These are phyloP conservation scores for Cyphomyrus plagiostoma DNA, from an alignment of 2,113 vertebrate species.

Conservation along the genomic window DNA sequence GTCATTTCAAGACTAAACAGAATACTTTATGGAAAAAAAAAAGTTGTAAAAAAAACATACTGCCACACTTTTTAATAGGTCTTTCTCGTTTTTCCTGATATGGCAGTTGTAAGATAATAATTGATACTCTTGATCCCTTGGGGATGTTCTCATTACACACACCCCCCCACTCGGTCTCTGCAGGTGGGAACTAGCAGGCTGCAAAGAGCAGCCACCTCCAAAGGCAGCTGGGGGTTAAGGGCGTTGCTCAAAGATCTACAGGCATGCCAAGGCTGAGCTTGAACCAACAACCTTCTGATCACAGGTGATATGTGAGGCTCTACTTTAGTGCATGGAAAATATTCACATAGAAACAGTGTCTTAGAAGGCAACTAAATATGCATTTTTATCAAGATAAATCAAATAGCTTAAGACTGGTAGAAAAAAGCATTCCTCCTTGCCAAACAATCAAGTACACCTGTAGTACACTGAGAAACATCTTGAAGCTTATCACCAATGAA, in stretches of 20 bases:
- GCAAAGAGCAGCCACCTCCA: too few species aligned
- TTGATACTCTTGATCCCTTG: too few species aligned
- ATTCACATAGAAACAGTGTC: not conserved
- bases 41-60: not conserved
- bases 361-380: not conserved
- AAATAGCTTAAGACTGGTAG: not conserved
- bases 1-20: not conserved
- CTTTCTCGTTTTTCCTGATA: not conserved
- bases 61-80: not conserved
- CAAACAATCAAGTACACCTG: not conserved
- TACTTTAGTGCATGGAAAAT: not conserved
- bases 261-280: too few species aligned
- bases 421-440: not conserved
- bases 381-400: not conserved
- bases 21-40: not conserved
- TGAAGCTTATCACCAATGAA: not conserved
- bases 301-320: not conserved
- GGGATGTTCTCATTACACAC: too few species aligned
- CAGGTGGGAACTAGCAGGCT: too few species aligned
- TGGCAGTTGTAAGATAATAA: not conserved
- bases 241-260: too few species aligned
- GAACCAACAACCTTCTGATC: too few species aligned
- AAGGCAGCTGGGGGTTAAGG: too few species aligned
- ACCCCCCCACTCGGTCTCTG: too few species aligned
- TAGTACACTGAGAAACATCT: not conserved